These are phyloP conservation scores for Drosophila prostipennis DNA, from an alignment of 2,888 invertebrate species.

Conservation along the genomic window DNA sequence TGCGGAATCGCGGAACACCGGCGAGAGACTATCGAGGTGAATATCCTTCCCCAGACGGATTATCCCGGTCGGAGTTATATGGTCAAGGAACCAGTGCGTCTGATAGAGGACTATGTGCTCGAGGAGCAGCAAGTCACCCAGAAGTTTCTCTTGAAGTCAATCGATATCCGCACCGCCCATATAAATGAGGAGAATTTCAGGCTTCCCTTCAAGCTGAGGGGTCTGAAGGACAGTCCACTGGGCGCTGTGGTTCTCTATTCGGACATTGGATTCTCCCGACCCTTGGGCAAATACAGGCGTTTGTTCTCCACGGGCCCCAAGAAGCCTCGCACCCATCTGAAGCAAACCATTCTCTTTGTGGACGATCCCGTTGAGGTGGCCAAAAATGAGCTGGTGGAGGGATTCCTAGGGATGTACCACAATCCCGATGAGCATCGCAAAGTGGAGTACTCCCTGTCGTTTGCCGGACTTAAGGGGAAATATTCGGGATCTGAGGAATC, in stretches of 20 bases:
- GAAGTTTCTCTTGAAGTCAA: conserved; percentile 14
- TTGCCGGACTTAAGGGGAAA: neutral
- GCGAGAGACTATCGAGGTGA: neutral
- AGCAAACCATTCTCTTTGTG: conserved; percentile 47
- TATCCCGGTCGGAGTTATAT: neutral
- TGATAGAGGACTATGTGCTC: conserved; percentile 46
- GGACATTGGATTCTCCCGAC: conserved; percentile 36
- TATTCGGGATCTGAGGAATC: neutral
- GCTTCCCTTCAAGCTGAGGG: conserved; percentile 23
- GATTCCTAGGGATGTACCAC: conserved; percentile 28
- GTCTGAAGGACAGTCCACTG: conserved; percentile 21
- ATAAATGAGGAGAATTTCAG: conserved; percentile 12
- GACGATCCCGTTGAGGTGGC: conserved; percentile 12
- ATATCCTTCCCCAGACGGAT: neutral
- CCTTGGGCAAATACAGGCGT: conserved; percentile 3
- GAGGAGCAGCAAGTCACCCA: conserved; percentile 42
- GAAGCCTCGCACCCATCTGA: conserved; percentile 42
- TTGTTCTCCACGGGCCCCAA: conserved; percentile 53
- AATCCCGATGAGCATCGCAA: conserved; percentile 33
- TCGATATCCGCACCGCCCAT: conserved; percentile 32
- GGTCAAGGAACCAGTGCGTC: neutral
- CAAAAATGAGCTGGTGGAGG: conserved; percentile 27
- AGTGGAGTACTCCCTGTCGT: conserved; percentile 44
- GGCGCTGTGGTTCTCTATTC: conserved; percentile 31
- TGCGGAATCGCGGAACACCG: conserved; percentile 33